Evolutionary conservation across 2,888 invertebrate genomes (phyloP).

Genomic region (Melanostoma scalare): DNA sequence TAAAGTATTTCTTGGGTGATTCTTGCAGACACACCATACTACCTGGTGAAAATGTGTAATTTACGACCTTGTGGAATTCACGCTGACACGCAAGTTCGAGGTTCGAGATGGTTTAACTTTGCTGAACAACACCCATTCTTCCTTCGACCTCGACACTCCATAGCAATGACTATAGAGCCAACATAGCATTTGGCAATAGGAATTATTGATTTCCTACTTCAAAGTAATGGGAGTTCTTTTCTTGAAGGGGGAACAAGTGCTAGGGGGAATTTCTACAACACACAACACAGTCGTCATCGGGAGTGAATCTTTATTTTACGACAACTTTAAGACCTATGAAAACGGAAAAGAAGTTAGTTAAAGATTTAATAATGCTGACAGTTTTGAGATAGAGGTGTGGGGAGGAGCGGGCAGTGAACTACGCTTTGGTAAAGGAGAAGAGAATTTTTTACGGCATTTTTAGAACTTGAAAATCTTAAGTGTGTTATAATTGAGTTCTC

Average conservation of each 20-base stretch:
- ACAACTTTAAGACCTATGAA: constrained; percentile 61
- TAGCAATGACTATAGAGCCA: constrained; percentile 7
- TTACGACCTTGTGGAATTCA: constrained; percentile 68
- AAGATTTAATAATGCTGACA: constrained; percentile 58
- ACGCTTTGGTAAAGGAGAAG: neutral
- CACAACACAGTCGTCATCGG: constrained; percentile 43
- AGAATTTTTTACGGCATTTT: constrained; percentile 21
- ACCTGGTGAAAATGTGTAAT: constrained; percentile 72
- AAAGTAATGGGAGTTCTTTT: constrained; percentile 52
- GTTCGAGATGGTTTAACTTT: constrained; percentile 51
- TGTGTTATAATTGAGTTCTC: too few species aligned
- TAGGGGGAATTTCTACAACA: constrained; percentile 16
- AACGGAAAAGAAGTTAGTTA: constrained; percentile 39
- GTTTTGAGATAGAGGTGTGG: constrained; percentile 11
- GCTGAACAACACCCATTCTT: constrained; percentile 19
- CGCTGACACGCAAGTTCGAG: constrained; percentile 68
- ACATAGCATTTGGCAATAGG: constrained; percentile 23
- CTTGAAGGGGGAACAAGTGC: constrained; percentile 24
- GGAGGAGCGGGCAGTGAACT: neutral
- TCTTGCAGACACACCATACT: constrained; percentile 52
- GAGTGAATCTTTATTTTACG: constrained; percentile 60
- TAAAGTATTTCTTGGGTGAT: constrained; percentile 66
- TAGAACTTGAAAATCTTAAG: neutral
- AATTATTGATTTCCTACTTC: constrained; percentile 65
- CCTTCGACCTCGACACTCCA: constrained; percentile 35